phyloP scores from a whole-genome alignment of 2,113 vertebrate species.

The Osmerus eperlanus region DNA sequence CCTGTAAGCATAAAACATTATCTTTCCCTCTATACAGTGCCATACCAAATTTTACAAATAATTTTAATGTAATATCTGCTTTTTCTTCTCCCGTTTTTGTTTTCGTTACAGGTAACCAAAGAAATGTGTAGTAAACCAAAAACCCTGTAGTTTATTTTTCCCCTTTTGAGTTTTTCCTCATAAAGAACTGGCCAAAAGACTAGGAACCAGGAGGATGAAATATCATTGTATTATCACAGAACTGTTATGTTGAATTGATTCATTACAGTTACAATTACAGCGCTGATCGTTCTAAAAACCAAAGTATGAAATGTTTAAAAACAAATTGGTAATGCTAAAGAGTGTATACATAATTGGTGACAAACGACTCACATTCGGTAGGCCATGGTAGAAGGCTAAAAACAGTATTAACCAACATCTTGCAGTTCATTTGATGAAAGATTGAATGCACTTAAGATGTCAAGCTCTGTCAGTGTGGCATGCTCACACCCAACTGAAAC shows the following conservation, averaged over 20 bases:
- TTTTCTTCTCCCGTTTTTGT: conserved; percentile 67
- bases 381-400: conserved; percentile 58
- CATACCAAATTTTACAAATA: conserved; percentile 72
- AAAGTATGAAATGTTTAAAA: conserved; percentile 69
- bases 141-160: conserved; percentile 67
- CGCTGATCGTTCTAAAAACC: conserved; percentile 77
- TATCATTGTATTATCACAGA: conserved; percentile 49
- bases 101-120: conserved; percentile 85
- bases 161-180: conserved; percentile 45
- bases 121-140: conserved; percentile 82
- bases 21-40: conserved; percentile 62
- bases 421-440: conserved; percentile 56
- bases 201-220: conserved; percentile 64
- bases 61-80: conserved; percentile 28
- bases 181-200: conserved; percentile 73
- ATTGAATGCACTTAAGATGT: conserved; percentile 43
- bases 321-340: conserved; percentile 61
- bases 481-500: conserved; percentile 66
- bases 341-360: conserved; percentile 50
- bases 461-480: conserved; percentile 45
- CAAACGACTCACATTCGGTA: conserved; percentile 49
- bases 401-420: conserved; percentile 63
- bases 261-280: conserved; percentile 63
- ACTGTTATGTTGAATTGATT: conserved; percentile 52
- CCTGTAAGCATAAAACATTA: conserved; percentile 59